Percentiles rank a stretch among this genome's conserved stretches.
phyloP scores from a whole-genome alignment of 1,140 invertebrate species.

The Drosophila bocki region DNA sequence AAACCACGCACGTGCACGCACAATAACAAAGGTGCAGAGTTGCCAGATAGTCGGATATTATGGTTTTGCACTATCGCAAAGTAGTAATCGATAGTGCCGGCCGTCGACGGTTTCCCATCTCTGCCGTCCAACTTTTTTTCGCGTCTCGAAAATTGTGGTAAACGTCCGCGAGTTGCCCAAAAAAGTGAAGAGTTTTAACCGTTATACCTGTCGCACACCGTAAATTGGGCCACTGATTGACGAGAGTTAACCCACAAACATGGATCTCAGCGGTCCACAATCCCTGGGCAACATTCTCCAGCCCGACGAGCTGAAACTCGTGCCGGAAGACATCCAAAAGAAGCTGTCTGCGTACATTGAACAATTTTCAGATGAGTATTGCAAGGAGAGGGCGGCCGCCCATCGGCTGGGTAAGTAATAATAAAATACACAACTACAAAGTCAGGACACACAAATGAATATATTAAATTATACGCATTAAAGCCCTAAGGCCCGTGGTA shows the following conservation, averaged over 20 bases:
- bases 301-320: constrained; percentile 65
- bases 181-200: neutral
- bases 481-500: neutral
- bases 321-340: constrained; percentile 66
- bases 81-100: neutral
- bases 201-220: neutral
- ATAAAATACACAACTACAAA: neutral
- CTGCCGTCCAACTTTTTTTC: neutral
- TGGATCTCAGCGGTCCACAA: constrained; percentile 75
- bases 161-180: neutral
- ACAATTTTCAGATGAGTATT: constrained; percentile 67
- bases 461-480: neutral
- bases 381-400: constrained; percentile 46
- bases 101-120: neutral
- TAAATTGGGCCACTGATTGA: constrained; percentile 12
- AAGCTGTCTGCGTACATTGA: constrained; percentile 87
- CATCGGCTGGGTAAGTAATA: constrained; percentile 53
- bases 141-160: neutral
- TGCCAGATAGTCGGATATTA: neutral
- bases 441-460: neutral
- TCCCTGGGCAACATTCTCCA: constrained; percentile 66
- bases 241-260: constrained; percentile 24
- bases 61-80: neutral
- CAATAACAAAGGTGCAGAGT: constrained; percentile 1
- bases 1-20: constrained; percentile 33